These are phyloP conservation scores for Junonia oenone DNA, from an alignment of 2,888 invertebrate genomes.

Conservation along the genomic window DNA sequence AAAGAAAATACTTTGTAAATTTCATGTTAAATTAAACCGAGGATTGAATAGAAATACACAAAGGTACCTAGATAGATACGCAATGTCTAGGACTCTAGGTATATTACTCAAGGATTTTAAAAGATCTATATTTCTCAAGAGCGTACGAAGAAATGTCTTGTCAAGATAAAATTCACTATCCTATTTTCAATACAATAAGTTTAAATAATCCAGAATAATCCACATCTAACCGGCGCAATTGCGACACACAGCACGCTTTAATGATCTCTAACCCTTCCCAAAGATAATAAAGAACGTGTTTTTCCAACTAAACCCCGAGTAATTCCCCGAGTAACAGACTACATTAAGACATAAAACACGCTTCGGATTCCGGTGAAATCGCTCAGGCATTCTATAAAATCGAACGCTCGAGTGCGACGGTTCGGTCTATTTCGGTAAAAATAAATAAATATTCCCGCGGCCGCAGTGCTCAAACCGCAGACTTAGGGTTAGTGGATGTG, in stretches of 20 bases:
- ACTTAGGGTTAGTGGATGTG: conserved; percentile 8
- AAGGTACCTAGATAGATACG: too few species aligned
- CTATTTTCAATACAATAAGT: too few species aligned
- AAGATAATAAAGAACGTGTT: neutral
- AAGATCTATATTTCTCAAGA: too few species aligned
- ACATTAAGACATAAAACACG: conserved; percentile 73
- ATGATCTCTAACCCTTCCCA: neutral
- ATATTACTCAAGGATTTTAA: too few species aligned
- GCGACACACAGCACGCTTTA: neutral
- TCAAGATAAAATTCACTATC: too few species aligned
- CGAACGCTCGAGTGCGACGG: conserved; percentile 67
- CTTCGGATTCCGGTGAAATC: conserved; percentile 61
- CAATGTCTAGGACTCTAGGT: too few species aligned
- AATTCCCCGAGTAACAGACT: conserved; percentile 35
- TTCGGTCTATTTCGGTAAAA: conserved; percentile 74
- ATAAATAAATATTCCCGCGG: conserved; percentile 74
- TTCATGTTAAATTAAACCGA: too few species aligned
- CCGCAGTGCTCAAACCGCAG: conserved; percentile 38
- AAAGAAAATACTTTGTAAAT: too few species aligned
- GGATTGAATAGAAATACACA: too few species aligned
- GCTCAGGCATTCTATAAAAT: conserved; percentile 60
- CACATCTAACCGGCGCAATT: neutral
- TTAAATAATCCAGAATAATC: too few species aligned
- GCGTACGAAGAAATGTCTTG: too few species aligned
- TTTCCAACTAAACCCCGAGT: neutral